Conservation (phyloP, 2,113 vertebrate genomes). For the Willisornis vidua region DNA sequence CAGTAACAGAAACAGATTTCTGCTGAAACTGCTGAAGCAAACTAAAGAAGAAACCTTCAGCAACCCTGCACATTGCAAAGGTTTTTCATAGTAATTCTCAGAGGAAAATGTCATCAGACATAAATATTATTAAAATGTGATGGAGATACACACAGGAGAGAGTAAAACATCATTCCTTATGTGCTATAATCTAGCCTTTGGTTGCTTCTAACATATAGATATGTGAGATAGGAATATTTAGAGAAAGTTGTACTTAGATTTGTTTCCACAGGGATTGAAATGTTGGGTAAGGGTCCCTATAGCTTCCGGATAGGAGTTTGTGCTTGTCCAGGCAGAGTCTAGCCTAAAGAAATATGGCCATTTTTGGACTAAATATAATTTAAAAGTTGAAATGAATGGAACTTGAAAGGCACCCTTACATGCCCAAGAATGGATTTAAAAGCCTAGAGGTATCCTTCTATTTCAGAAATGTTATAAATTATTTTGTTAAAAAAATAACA, state of each 20-base stretch:
- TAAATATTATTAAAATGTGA: not conserved
- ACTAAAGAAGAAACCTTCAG: not conserved
- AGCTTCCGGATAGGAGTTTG: not conserved
- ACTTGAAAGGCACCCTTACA: slow-evolving; percentile 21
- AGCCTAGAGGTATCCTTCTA: not conserved
- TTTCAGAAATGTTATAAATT: not conserved
- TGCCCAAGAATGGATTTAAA: not conserved
- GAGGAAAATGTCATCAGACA: not conserved
- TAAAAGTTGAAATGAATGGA: not conserved
- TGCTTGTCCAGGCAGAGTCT: not conserved
- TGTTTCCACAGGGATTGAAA: not conserved
- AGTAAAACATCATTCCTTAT: not conserved
- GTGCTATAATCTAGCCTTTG: not conserved
- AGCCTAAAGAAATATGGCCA: not conserved
- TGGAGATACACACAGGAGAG: not conserved
- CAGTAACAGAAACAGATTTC: not conserved
- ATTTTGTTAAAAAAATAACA: not conserved
- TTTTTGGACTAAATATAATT: not conserved
- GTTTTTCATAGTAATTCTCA: not conserved
- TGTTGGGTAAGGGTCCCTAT: not conserved
- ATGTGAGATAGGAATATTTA: not conserved
- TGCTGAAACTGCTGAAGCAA: not conserved
- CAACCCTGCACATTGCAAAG: not conserved
- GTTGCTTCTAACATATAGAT: not conserved
- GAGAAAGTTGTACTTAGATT: not conserved